Conservation (phyloP, 1,140 invertebrate genomes). For the Zaprionus nigranus region DNA sequence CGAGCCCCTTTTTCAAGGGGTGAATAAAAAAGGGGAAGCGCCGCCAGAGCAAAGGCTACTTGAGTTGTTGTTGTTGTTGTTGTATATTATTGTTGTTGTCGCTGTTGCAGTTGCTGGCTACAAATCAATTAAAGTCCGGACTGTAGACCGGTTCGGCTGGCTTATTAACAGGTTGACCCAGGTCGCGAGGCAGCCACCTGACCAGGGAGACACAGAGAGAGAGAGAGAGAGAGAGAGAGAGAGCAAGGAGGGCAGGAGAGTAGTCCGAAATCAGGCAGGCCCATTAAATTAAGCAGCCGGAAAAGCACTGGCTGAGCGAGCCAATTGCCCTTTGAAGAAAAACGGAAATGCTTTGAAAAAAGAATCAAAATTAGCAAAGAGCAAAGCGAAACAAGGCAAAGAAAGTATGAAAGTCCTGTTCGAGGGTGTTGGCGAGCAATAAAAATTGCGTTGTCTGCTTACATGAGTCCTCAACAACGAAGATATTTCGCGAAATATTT, state of each 20-base stretch:
- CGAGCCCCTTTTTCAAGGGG: slow-evolving; percentile 30
- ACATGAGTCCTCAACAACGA: slow-evolving; percentile 24
- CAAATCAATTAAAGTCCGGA: slow-evolving; percentile 75
- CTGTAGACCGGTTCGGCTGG: slow-evolving; percentile 35
- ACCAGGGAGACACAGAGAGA: background rate
- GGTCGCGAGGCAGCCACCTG: slow-evolving; percentile 37
- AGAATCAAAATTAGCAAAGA: slow-evolving; percentile 10
- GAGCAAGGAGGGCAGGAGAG: background rate
- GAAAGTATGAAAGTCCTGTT: slow-evolving; percentile 39
- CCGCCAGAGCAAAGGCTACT: background rate
- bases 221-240: too few relatives aligned
- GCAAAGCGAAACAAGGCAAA: slow-evolving; percentile 20
- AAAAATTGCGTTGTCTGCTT: slow-evolving; percentile 49
- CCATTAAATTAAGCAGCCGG: slow-evolving; percentile 79
- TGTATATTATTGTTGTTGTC: slow-evolving; percentile 26
- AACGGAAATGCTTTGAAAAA: slow-evolving; percentile 55
- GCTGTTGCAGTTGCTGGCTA: slow-evolving; percentile 42
- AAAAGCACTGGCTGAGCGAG: slow-evolving; percentile 45
- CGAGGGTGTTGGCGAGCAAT: slow-evolving; percentile 36
- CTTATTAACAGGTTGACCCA: slow-evolving; percentile 60
- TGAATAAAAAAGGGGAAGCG: slow-evolving; percentile 25
- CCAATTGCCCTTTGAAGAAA: slow-evolving; percentile 41
- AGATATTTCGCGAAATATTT: slow-evolving; percentile 47
- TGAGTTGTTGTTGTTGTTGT: slow-evolving; percentile 8
- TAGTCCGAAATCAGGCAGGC: slow-evolving; percentile 46